Conservation (phyloP, 2,797 vertebrate genomes). For the Leuciscus waleckii region DNA sequence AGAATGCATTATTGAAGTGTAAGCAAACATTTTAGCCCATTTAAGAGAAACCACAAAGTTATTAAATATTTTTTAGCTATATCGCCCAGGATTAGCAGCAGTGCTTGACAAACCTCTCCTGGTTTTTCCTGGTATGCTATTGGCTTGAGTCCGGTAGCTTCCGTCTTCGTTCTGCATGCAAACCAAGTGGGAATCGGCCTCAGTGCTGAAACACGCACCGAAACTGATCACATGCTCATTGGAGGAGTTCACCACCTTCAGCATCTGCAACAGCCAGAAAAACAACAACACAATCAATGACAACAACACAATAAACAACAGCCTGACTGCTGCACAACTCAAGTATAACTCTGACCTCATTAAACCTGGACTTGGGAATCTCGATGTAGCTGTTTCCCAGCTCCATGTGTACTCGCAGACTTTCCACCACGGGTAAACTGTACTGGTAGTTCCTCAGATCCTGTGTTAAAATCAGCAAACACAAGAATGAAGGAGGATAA, state of each 20-base stretch:
- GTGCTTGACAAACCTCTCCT: conserved; percentile 82
- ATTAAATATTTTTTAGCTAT: neutral
- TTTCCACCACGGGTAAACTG: conserved; percentile 87
- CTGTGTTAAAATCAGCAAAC: conserved; percentile 68
- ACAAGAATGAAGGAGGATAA: neutral
- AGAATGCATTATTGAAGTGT: neutral
- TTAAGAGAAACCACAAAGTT: neutral
- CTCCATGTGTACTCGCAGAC: conserved; percentile 93
- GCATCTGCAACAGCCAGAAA: conserved; percentile 76
- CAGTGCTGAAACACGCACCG: conserved; percentile 87
- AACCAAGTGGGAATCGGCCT: conserved; percentile 94
- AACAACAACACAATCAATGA: neutral
- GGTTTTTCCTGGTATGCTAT: conserved; percentile 84
- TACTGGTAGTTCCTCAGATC: conserved; percentile 96
- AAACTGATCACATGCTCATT: conserved; percentile 96
- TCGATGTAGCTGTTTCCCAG: conserved; percentile 94
- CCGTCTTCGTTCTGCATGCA: conserved; percentile 91
- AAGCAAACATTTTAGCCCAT: neutral
- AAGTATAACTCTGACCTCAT: conserved; percentile 78
- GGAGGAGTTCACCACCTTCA: conserved; percentile 88
- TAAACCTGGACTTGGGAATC: conserved; percentile 88
- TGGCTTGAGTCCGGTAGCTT: conserved; percentile 90
- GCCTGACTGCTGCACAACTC: neutral
- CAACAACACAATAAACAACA: neutral
- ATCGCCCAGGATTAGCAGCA: neutral